phyloP scores from a whole-genome alignment of 2,888 invertebrate genomes.

The Phortica magna region DNA sequence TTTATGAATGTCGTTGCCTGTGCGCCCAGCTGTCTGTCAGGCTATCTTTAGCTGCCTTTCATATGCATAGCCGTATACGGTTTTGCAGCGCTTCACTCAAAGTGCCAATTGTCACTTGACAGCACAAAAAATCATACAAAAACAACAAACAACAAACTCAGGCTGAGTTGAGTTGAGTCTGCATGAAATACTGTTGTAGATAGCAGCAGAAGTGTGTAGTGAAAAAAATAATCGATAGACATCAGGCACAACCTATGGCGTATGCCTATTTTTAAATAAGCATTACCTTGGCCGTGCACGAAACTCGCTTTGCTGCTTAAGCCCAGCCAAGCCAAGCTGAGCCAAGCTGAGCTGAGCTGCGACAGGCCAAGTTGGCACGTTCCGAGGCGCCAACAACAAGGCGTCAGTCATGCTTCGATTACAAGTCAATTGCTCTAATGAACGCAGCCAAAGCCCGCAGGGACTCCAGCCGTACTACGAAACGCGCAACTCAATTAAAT shows the following conservation, averaged over 20 bases:
- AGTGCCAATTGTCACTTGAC: conserved; percentile 1
- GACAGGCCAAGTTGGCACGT: not conserved
- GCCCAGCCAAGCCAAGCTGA: too few relatives aligned
- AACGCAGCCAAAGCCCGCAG: not conserved
- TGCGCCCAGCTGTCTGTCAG: not conserved
- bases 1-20: not conserved
- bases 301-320: too few relatives aligned
- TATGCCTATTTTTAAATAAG: too few relatives aligned
- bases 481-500: not conserved
- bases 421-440: not conserved
- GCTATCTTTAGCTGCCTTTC: not conserved
- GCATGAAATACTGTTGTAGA: too few relatives aligned
- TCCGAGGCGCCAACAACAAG: not conserved
- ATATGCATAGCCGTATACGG: not conserved
- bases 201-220: conserved; percentile 7
- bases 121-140: conserved; percentile 13
- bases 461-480: too few relatives aligned
- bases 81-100: conserved; percentile 13
- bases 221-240: not conserved
- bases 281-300: too few relatives aligned
- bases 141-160: too few relatives aligned
- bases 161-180: too few relatives aligned
- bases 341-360: too few relatives aligned
- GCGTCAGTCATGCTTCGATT: not conserved
- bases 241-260: not conserved